A percentile compares a stretch with the other conserved stretches of the same genome.
Evolutionary conservation across 2,113 vertebrate species (phyloP).

Genomic region (Nibea coibor): DNA sequence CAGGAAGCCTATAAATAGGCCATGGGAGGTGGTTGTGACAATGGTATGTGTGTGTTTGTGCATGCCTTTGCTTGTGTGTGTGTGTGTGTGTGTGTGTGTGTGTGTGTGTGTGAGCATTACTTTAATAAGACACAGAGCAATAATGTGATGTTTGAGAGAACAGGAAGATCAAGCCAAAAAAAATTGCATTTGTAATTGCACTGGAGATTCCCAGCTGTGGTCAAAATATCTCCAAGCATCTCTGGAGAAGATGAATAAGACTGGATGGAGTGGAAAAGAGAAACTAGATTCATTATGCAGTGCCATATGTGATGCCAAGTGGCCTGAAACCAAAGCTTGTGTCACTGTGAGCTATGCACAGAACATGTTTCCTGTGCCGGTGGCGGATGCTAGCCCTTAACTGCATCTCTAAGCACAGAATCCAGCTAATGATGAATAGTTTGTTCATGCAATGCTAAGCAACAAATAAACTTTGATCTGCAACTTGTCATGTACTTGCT

Average conservation of each 20-base stretch:
- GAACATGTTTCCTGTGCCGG: neutral
- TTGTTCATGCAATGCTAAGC: neutral
- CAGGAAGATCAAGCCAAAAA: slow-evolving; percentile 3
- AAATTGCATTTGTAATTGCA: neutral
- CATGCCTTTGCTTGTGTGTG: neutral
- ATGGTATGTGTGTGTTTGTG: slow-evolving; percentile 6
- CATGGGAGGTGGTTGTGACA: slow-evolving; percentile 17
- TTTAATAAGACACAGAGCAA: neutral
- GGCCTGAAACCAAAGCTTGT: neutral
- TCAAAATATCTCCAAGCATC: neutral
- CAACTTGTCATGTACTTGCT: neutral
- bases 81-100: neutral
- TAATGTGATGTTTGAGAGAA: neutral
- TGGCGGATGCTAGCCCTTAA: neutral
- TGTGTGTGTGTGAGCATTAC: neutral
- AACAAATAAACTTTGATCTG: neutral
- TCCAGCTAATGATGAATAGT: neutral
- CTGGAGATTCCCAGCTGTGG: slow-evolving; percentile 34
- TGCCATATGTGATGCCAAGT: slow-evolving; percentile 4
- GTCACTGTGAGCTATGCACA: neutral
- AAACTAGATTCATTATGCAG: slow-evolving; percentile 31
- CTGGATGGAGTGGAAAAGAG: neutral
- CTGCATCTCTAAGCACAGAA: neutral
- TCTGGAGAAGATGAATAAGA: slow-evolving; percentile 10
- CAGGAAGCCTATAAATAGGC: slow-evolving; percentile 53